Conservation (phyloP, 1,140 invertebrate species). For the Apocrypta bakeri region DNA sequence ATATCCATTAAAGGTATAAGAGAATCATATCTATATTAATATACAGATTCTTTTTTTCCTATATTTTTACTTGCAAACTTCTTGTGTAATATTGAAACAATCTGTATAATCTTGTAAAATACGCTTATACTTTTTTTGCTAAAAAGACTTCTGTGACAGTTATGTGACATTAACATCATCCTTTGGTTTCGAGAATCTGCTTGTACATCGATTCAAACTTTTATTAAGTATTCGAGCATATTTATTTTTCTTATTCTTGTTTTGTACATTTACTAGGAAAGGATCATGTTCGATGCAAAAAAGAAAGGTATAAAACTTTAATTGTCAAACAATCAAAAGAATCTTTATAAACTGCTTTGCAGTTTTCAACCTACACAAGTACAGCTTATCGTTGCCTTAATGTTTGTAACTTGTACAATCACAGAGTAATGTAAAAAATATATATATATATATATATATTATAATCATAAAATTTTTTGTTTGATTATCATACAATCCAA, state of each 20-base stretch:
- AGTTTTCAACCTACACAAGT: slow-evolving; percentile 34
- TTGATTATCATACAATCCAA: slow-evolving; percentile 9
- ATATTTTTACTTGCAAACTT: slow-evolving; percentile 46
- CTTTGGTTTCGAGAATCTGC: neutral
- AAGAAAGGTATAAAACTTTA: neutral
- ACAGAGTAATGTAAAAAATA: slow-evolving; percentile 53
- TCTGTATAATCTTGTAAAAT: slow-evolving; percentile 53
- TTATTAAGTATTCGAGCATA: neutral
- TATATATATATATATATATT: too few species aligned
- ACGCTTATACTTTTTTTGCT: slow-evolving; percentile 46
- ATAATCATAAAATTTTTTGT: slow-evolving; percentile 28
- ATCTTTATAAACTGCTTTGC: slow-evolving; percentile 45
- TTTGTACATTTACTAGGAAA: neutral
- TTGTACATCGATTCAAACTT: neutral
- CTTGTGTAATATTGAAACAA: slow-evolving; percentile 38
- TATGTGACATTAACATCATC: slow-evolving; percentile 5
- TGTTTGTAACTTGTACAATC: slow-evolving; percentile 55
- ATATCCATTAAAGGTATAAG: slow-evolving; percentile 29
- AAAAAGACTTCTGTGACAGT: slow-evolving; percentile 37
- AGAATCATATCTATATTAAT: slow-evolving; percentile 20
- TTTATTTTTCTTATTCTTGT: too few species aligned
- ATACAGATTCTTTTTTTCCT: slow-evolving; percentile 32
- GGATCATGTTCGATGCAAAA: neutral
- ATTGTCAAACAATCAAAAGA: slow-evolving; percentile 21
- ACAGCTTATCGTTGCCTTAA: slow-evolving; percentile 54